Evolutionary conservation across 1,140 invertebrate genomes (phyloP).

Genomic region (Bemisia tabaci): DNA sequence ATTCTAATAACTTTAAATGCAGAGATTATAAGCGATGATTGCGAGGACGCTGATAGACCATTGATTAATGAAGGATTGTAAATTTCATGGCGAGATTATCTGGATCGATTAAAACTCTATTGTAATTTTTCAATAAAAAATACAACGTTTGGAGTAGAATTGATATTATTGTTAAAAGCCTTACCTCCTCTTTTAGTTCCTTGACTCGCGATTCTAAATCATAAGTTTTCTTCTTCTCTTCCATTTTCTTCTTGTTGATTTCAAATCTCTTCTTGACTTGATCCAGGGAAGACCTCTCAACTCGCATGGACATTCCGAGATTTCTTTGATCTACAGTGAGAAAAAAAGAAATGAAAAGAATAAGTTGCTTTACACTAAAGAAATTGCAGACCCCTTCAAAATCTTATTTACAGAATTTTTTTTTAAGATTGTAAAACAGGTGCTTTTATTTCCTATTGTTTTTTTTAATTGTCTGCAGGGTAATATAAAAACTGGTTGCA

Average conservation of each 20-base stretch:
- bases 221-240: conserved; percentile 94
- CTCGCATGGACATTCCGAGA: conserved; percentile 98
- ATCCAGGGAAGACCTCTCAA: conserved; percentile 87
- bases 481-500: background rate
- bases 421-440: background rate
- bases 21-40: too few relatives aligned
- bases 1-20: too few relatives aligned
- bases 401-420: too few relatives aligned
- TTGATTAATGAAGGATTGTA: too few relatives aligned
- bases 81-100: too few relatives aligned
- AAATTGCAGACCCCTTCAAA: background rate
- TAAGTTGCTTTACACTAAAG: conserved; percentile 11
- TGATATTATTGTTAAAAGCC: too few relatives aligned
- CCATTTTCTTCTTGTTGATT: conserved; percentile 82
- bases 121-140: too few relatives aligned
- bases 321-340: conserved; percentile 74
- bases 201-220: conserved; percentile 80
- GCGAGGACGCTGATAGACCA: too few relatives aligned
- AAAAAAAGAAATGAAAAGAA: conserved; percentile 17
- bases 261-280: conserved; percentile 92
- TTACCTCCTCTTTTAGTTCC: conserved; percentile 85
- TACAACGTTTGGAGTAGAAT: too few relatives aligned
- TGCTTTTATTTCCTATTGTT: background rate
- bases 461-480: background rate
- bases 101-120: too few relatives aligned